Conservation (phyloP, 1,140 invertebrate genomes). For the Nasonia longicornis region DNA sequence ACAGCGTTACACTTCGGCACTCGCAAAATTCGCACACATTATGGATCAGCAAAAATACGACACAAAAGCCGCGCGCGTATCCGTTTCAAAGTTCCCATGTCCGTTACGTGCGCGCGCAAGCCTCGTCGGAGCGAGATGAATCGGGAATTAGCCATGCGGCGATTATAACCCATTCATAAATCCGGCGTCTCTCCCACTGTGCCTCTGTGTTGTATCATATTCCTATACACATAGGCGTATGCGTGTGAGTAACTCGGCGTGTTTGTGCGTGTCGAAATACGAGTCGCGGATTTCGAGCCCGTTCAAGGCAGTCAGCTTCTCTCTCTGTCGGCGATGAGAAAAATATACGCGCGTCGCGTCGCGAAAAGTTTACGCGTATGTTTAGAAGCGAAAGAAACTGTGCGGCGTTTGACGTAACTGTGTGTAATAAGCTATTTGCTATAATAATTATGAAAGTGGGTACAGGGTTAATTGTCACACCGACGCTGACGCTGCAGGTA, state of each 20-base stretch:
- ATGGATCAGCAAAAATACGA: background rate
- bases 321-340: background rate
- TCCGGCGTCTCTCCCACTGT: background rate
- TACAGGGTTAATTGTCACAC: too few relatives aligned
- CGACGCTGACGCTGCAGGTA: too few relatives aligned
- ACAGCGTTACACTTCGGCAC: too few relatives aligned
- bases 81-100: background rate
- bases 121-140: background rate
- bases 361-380: background rate
- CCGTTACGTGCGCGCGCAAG: background rate
- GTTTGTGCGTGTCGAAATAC: background rate
- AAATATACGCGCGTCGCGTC: background rate
- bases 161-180: conserved; percentile 8
- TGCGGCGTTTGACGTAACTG: background rate
- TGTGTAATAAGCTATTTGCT: background rate
- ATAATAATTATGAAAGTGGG: background rate
- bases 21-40: background rate
- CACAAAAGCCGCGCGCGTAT: background rate
- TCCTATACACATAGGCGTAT: background rate
- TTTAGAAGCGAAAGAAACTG: background rate
- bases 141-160: background rate
- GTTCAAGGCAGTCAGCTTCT: conserved; percentile 14
- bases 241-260: background rate
- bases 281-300: background rate
- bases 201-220: background rate